These are phyloP conservation scores for Callionymus lyra DNA, from an alignment of 2,113 vertebrate genomes.

Conservation along the genomic window DNA sequence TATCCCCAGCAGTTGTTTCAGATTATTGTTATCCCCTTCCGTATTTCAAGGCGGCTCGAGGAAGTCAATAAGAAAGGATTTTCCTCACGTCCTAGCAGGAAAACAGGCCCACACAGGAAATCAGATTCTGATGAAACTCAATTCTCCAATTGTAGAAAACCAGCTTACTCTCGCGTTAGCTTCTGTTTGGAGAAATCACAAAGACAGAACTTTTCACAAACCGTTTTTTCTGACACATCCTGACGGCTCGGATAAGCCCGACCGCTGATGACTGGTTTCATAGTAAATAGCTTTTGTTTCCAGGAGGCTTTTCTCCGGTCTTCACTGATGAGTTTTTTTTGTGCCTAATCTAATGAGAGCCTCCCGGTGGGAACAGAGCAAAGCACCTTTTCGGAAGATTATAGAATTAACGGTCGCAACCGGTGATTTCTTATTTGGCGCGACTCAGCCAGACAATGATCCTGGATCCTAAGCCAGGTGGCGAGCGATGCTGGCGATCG, in stretches of 20 bases:
- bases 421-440: conserved; percentile 38
- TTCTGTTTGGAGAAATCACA: conserved; percentile 36
- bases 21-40: too few species aligned
- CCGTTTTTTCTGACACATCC: conserved; percentile 40
- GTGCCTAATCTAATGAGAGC: conserved; percentile 41
- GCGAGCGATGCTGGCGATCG: too few species aligned
- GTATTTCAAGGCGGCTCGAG: too few species aligned
- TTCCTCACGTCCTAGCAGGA: background rate
- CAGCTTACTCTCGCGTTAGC: conserved; percentile 26
- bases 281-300: conserved; percentile 38
- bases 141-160: conserved; percentile 23
- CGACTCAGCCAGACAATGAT: conserved; percentile 4
- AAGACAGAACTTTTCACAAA: conserved; percentile 39
- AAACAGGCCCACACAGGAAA: conserved; percentile 4
- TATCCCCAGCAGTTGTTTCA: too few species aligned
- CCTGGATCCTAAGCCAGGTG: too few species aligned
- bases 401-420: conserved; percentile 39
- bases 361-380: conserved; percentile 19
- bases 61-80: too few species aligned
- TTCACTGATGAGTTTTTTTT: conserved; percentile 21
- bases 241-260: conserved; percentile 36
- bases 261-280: conserved; percentile 29
- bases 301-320: conserved; percentile 12
- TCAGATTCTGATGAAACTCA: conserved; percentile 15
- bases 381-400: conserved; percentile 35